Evolutionary conservation across 2,888 invertebrate species (phyloP).

Genomic region (Metacarcinus magister): DNA sequence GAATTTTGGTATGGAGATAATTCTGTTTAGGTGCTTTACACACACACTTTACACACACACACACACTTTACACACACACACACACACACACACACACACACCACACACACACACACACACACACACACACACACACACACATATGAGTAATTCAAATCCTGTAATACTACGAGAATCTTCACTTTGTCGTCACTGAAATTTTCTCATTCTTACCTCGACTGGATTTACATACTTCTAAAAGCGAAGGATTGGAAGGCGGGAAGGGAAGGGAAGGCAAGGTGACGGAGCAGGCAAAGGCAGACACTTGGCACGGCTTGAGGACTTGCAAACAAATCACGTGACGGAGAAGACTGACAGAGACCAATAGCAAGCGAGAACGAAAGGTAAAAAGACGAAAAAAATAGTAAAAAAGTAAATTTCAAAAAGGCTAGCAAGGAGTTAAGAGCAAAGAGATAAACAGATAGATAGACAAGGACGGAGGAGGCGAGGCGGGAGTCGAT

Average conservation of each 20-base stretch:
- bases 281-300: background rate
- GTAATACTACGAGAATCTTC: background rate
- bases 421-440: background rate
- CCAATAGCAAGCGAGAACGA: background rate
- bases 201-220: background rate
- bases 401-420: background rate
- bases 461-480: background rate
- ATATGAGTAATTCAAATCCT: background rate
- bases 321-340: background rate
- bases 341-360: background rate
- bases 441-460: background rate
- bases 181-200: background rate
- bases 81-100: background rate
- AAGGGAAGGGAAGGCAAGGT: background rate
- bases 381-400: background rate
- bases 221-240: slow-evolving; percentile 2
- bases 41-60: background rate
- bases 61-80: background rate
- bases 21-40: background rate
- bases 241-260: background rate
- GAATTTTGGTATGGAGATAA: too few species aligned
- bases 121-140: background rate
- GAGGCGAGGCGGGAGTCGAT: background rate
- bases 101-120: too few species aligned
- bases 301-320: background rate